phyloP scores from a whole-genome alignment of 2,888 invertebrate species.

The Cristatella mucedo region DNA sequence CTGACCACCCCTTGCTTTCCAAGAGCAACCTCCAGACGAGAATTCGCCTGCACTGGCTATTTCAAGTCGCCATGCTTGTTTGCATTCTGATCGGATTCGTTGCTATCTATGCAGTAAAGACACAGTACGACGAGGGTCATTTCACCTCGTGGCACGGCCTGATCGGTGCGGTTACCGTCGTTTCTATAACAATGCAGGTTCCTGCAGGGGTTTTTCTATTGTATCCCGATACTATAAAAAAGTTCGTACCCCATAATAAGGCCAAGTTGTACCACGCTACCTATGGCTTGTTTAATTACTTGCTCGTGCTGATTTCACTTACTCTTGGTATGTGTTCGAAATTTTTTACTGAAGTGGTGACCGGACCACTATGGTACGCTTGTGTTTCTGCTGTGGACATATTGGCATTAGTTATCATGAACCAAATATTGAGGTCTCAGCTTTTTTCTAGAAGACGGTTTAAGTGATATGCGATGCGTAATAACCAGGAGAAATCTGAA shows the following conservation, averaged over 20 bases:
- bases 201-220: slow-evolving; percentile 21
- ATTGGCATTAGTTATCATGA: slow-evolving; percentile 23
- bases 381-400: slow-evolving; percentile 23
- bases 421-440: too few relatives aligned
- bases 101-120: slow-evolving; percentile 30
- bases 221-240: slow-evolving; percentile 11
- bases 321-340: slow-evolving; percentile 25
- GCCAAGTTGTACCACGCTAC: slow-evolving; percentile 37
- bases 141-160: slow-evolving; percentile 35
- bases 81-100: slow-evolving; percentile 21
- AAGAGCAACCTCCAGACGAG: too few relatives aligned
- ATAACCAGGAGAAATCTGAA: too few relatives aligned
- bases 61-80: slow-evolving; percentile 19
- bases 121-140: slow-evolving; percentile 25
- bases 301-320: slow-evolving; percentile 21
- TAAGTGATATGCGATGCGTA: too few relatives aligned
- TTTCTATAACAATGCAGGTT: slow-evolving; percentile 23
- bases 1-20: slow-evolving; percentile 20
- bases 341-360: slow-evolving; percentile 26
- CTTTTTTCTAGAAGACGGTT: too few relatives aligned
- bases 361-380: slow-evolving; percentile 27
- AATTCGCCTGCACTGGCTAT: slow-evolving; percentile 26
- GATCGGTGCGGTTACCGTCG: slow-evolving; percentile 26
- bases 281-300: slow-evolving; percentile 28
- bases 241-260: slow-evolving; percentile 17